Base-by-base conservation (phyloP, 1,140 invertebrate species). In the Ceratina calcarata region DNA sequence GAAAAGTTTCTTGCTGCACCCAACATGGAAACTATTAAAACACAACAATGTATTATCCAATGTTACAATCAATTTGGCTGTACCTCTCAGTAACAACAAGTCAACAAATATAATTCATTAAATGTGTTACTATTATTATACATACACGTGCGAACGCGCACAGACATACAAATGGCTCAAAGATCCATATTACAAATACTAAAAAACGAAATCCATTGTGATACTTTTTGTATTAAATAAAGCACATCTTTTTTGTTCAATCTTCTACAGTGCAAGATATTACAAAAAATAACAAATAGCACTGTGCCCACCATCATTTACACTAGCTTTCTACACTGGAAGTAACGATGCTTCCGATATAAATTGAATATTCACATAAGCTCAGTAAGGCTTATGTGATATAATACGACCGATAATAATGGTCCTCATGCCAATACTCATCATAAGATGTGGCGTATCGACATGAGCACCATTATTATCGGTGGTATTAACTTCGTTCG, bases 1-100 rank as follows among this genome's bases (percentile, higher is more conserved):
- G 89, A 91, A 15, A 91, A 89, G 78, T 78, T 87, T 49, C 72
- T 92, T 24, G 70, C 18, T 22, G 81, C 86, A 16, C 91, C 91
- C 3, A 91, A 84, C 79, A 86, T 91, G n/a, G 92, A 92, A 78
- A 80, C 84, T 65, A 88, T 93, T 51, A 92, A 92, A 89, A 91
- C 91, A n/a, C 91, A 92, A 73, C 92, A 93, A 78, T 90, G 91
- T 49, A 91, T 93, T 32, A 87, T 93, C 71, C 92, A 93, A 69
- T 93, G 92, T 86, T 92, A 89, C 53, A 93, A 93, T 81, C 90
- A 87, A 45, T 71, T 83, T 32, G 78, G 84, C 24, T 86, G 67
- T 24, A 81, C 58, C 4, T 86, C 85, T 24, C 37, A 70, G 49
- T 74, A 83, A 76, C 24, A 83, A 51, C 68, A 22, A 49, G 0